These are phyloP conservation scores for Micromys minutus DNA, from an alignment of 2,113 vertebrate species.

Conservation along the genomic window DNA sequence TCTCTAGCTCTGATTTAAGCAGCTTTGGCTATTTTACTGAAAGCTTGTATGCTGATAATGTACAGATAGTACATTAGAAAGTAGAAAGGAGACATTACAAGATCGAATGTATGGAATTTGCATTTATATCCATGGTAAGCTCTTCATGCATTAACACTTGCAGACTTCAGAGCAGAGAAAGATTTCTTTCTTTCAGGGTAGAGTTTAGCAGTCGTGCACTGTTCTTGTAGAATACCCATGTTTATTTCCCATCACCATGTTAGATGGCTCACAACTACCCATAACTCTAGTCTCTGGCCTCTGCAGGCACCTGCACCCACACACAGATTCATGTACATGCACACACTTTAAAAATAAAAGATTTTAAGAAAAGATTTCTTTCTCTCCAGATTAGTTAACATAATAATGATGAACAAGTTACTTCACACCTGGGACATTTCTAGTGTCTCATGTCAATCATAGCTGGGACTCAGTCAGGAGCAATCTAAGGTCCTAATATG, in stretches of 20 bases:
- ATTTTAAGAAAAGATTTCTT: neutral
- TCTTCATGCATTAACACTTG: constrained; percentile 18
- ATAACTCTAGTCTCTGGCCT: neutral
- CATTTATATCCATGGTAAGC: constrained; percentile 51
- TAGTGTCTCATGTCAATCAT: neutral
- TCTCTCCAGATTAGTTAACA: constrained; percentile 43
- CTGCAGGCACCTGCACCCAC: neutral
- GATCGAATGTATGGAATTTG: neutral
- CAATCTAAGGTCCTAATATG: neutral
- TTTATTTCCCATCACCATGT: neutral
- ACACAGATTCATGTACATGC: neutral
- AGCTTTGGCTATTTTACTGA: constrained; percentile 40
- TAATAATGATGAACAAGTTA: constrained; percentile 12
- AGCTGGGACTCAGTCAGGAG: neutral
- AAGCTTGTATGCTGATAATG: neutral
- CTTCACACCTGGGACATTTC: neutral
- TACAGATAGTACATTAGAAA: neutral
- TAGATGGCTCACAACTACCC: neutral
- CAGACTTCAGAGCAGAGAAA: neutral
- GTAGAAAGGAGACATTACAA: constrained; percentile 29
- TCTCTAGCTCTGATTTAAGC: constrained; percentile 37
- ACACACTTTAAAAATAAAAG: neutral
- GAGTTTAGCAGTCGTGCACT: neutral
- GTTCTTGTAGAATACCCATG: neutral
- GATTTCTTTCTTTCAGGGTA: neutral